These are phyloP conservation scores for Fragum fragum DNA, from an alignment of 2,888 invertebrate species.

Conservation along the genomic window DNA sequence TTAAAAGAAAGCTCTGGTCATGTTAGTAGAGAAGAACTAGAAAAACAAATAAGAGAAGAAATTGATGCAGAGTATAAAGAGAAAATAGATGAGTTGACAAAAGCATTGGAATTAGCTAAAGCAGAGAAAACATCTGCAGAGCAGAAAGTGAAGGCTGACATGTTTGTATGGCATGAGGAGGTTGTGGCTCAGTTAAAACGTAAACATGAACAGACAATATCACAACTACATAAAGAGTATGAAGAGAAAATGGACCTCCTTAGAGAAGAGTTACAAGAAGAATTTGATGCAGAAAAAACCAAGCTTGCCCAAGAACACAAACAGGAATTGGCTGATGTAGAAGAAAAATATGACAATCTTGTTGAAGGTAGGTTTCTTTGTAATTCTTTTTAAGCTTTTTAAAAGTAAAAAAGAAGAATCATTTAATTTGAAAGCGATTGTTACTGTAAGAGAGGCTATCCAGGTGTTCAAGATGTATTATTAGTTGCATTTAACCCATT, in stretches of 20 bases:
- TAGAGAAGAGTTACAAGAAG: conserved; percentile 69
- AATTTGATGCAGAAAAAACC: conserved; percentile 72
- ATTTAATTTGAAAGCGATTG: no score
- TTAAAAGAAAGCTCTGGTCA: conserved; percentile 31
- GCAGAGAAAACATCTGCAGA: conserved; percentile 58
- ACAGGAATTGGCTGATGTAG: conserved; percentile 70
- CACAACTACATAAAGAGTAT: conserved; percentile 67
- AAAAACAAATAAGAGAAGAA: conserved; percentile 49
- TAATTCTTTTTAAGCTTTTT: no score
- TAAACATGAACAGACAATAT: conserved; percentile 58
- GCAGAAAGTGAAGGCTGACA: conserved; percentile 67
- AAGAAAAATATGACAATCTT: conserved; percentile 78
- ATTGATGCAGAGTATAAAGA: conserved; percentile 63
- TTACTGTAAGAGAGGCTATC: no score
- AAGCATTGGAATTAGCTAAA: conserved; percentile 43
- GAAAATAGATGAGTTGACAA: conserved; percentile 59
- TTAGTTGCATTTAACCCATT: no score
- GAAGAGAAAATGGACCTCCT: conserved; percentile 74
- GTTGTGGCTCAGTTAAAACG: conserved; percentile 54
- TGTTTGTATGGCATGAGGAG: conserved; percentile 70
- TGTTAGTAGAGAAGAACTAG: conserved; percentile 38
- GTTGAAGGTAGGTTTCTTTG: conserved; percentile 79
- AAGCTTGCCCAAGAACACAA: conserved; percentile 70
- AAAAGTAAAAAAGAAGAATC: no score
- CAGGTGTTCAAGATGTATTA: no score